Evolutionary conservation across 2,888 invertebrate genomes (phyloP).

Genomic region (Brachyptera putata): DNA sequence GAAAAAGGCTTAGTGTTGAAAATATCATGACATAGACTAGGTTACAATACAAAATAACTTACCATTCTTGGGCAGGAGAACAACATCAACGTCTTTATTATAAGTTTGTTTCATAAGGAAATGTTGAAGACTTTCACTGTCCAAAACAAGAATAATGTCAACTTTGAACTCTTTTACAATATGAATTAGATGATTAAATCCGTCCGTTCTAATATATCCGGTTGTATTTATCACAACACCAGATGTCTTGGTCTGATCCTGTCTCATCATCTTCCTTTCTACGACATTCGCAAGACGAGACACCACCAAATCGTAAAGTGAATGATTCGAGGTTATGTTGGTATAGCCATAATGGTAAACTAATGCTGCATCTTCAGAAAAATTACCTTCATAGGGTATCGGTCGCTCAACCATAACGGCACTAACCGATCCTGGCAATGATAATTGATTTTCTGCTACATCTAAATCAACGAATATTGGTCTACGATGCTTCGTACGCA

Average conservation of each 20-base stretch:
- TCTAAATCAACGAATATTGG: not conserved
- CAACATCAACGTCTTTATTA: not conserved
- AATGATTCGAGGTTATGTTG: not conserved
- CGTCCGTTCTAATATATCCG: not conserved
- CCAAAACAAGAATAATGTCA: not conserved
- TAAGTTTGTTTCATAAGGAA: not conserved
- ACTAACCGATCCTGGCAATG: not conserved
- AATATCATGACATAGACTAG: no score
- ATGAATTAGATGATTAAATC: not conserved
- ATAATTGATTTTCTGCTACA: not conserved
- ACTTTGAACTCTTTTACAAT: not conserved
- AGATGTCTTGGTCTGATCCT: not conserved
- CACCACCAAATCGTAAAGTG: not conserved
- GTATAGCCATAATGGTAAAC: constrained; percentile 2
- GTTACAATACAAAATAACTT: not conserved
- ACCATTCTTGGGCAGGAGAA: not conserved
- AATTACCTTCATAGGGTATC: not conserved
- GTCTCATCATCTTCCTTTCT: not conserved
- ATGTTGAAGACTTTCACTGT: not conserved
- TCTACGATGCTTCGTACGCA: not conserved
- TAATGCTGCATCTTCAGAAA: not conserved
- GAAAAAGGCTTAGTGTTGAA: no score
- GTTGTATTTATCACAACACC: not conserved
- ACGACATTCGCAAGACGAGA: not conserved
- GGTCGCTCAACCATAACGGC: not conserved